Percentiles rank a stretch among this genome's conserved stretches.
Evolutionary conservation across 2,797 vertebrate species (phyloP).

Genomic region (Crossoptilon crossoptilon): DNA sequence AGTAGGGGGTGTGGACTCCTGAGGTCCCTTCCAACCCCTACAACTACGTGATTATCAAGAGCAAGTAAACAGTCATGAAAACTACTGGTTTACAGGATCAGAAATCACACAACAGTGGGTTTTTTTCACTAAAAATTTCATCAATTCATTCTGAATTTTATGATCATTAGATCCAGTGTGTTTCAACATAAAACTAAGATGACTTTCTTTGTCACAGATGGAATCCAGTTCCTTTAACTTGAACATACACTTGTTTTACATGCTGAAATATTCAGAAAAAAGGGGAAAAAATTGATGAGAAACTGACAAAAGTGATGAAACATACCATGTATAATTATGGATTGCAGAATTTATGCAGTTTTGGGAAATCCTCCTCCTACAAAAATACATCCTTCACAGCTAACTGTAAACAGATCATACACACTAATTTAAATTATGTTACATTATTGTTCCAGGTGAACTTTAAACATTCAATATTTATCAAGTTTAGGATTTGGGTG

Average conservation of each 20-base stretch:
- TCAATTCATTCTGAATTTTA: background rate
- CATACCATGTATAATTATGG: background rate
- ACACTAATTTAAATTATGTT: background rate
- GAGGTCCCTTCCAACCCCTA: background rate
- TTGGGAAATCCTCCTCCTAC: background rate
- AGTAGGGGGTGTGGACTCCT: too few relatives aligned
- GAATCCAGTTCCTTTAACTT: background rate
- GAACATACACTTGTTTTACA: background rate
- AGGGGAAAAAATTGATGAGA: background rate
- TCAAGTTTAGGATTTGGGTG: background rate
- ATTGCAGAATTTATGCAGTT: background rate
- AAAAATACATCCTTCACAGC: background rate
- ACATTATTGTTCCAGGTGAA: background rate
- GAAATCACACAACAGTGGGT: background rate
- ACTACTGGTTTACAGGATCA: background rate
- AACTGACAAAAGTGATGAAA: background rate
- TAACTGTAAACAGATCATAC: background rate
- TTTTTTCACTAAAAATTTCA: background rate
- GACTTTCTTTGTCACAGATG: accelerated
- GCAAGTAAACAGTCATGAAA: background rate
- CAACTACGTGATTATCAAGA: background rate
- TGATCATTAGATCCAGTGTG: background rate
- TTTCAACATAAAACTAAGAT: background rate
- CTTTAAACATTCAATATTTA: background rate
- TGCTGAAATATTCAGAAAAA: background rate